Evolutionary conservation across 2,888 invertebrate genomes (phyloP).

Genomic region (Dyspetes luteomarginatus): DNA sequence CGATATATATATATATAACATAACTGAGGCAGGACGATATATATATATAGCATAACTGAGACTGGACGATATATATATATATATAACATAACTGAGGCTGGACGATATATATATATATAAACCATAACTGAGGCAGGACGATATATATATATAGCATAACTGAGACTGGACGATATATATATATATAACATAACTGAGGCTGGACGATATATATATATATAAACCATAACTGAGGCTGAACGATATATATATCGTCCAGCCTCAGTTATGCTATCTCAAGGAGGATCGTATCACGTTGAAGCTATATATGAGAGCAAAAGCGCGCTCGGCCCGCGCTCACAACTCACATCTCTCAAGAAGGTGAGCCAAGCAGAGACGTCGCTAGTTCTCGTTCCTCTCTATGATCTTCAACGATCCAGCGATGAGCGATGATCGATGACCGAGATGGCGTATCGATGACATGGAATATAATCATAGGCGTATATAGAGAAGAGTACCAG

Average conservation of each 20-base stretch:
- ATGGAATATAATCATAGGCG: slow-evolving; percentile 73
- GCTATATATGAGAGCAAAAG: slow-evolving; percentile 18
- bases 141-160: no score
- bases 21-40: no score
- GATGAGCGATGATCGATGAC: slow-evolving; percentile 76
- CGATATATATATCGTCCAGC: background rate
- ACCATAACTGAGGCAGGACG: no score
- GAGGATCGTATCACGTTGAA: slow-evolving; percentile 44
- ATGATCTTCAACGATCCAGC: slow-evolving; percentile 66
- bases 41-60: no score
- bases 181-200: no score
- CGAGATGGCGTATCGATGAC: slow-evolving; percentile 73
- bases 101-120: no score
- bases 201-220: no score
- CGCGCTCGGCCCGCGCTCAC: background rate
- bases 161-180: no score
- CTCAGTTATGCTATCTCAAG: slow-evolving; percentile 47
- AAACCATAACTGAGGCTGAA: background rate
- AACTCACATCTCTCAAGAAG: slow-evolving; percentile 67
- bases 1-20: no score
- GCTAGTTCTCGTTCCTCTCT: slow-evolving; percentile 43
- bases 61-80: no score
- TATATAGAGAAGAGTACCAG: slow-evolving; percentile 31
- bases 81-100: no score
- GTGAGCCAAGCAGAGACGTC: slow-evolving; percentile 16